A percentile compares a stretch with the other conserved stretches of the same genome.
Conservation (phyloP, 2,888 invertebrate genomes). For the Drepana falcataria region DNA sequence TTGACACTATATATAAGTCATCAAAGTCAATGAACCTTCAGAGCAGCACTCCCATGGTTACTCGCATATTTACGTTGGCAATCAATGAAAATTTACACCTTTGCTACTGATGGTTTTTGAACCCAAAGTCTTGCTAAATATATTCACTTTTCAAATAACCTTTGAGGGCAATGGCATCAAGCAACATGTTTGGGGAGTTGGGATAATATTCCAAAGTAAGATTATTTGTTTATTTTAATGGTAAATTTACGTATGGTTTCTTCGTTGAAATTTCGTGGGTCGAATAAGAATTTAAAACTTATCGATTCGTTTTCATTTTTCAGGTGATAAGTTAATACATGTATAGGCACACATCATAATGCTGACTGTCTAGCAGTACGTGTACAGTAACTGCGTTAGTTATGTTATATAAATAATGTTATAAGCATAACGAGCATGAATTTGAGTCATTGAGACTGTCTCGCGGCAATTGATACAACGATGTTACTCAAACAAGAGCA, state of each 20-base stretch:
- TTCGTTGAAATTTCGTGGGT: no score
- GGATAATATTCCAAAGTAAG: conserved; percentile 39
- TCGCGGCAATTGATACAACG: conserved; percentile 59
- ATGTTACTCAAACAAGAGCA: conserved; percentile 57
- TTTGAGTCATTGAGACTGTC: conserved; percentile 48
- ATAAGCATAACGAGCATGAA: conserved; percentile 35
- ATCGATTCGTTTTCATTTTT: no score
- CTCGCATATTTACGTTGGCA: conserved; percentile 53
- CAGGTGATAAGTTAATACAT: no score
- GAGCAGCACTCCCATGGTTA: conserved; percentile 37
- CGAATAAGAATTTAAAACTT: no score
- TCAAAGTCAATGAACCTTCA: conserved; percentile 51
- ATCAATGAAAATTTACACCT: conserved; percentile 67
- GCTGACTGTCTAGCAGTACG: no score
- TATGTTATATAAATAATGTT: neutral
- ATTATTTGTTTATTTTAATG: no score
- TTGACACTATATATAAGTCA: conserved; percentile 23
- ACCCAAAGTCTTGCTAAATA: conserved; percentile 53
- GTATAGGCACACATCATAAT: no score
- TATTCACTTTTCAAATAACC: conserved; percentile 48
- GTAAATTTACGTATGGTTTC: no score
- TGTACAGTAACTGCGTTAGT: neutral
- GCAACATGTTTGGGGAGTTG: conserved; percentile 43
- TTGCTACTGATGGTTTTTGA: conserved; percentile 42
- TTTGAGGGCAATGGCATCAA: conserved; percentile 48